Conservation (phyloP, 2,797 vertebrate species). For the Triplophysa yarkandensis region DNA sequence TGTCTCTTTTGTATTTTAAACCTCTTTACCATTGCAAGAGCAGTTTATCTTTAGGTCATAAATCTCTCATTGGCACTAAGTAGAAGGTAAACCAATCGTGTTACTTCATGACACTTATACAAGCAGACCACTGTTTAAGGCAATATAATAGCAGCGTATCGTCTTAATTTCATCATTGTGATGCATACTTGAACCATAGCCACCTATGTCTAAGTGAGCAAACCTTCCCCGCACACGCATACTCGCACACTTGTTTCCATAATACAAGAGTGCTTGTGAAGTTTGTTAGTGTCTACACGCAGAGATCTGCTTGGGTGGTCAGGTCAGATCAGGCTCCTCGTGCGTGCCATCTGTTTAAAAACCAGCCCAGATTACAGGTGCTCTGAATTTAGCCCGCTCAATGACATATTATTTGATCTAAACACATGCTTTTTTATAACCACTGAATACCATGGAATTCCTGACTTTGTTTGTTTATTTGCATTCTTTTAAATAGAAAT, state of each 20-base stretch:
- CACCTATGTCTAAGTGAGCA: slow-evolving; percentile 8
- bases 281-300: slow-evolving; percentile 7
- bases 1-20: not conserved
- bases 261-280: slow-evolving; percentile 16
- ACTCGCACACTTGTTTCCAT: not conserved
- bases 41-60: not conserved
- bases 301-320: slow-evolving; percentile 33
- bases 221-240: not conserved
- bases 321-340: slow-evolving; percentile 3
- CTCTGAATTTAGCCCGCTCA: slow-evolving; percentile 20
- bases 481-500: slow-evolving; percentile 9
- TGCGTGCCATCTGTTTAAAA: slow-evolving; percentile 23
- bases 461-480: slow-evolving; percentile 7
- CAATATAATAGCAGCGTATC: not conserved
- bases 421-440: not conserved
- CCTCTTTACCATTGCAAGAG: not conserved
- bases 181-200: not conserved
- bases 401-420: slow-evolving; percentile 24
- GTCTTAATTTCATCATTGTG: slow-evolving; percentile 6
- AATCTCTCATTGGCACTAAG: not conserved
- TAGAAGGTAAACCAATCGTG: slow-evolving; percentile 9
- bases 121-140: slow-evolving; percentile 9
- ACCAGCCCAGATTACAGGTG: slow-evolving; percentile 10
- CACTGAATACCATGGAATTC: slow-evolving; percentile 1
- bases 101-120: not conserved